A percentile compares a stretch with the other conserved stretches of the same genome.
These are phyloP conservation scores for Babyrousa celebensis DNA, from an alignment of 2,797 vertebrate species.

Conservation along the genomic window DNA sequence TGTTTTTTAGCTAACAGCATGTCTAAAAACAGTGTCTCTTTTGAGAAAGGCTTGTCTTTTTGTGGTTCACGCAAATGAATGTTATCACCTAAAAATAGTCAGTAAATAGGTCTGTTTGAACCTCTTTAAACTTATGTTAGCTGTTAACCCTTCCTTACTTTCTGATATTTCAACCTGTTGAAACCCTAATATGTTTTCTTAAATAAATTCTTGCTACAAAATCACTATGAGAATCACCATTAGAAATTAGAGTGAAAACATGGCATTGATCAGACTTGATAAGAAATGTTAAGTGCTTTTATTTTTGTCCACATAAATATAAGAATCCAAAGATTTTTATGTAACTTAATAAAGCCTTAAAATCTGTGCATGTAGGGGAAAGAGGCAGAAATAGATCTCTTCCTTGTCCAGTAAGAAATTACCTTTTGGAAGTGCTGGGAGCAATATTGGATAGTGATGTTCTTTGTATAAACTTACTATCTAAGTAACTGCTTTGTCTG, in stretches of 20 bases:
- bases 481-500: not conserved
- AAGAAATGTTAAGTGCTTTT: slow-evolving; percentile 80
- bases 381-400: not conserved
- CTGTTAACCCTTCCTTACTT: slow-evolving; percentile 81
- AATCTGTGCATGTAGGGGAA: not conserved
- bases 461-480: slow-evolving; percentile 38
- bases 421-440: not conserved
- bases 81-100: slow-evolving; percentile 73
- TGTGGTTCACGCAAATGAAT: slow-evolving; percentile 78
- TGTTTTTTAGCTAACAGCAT: slow-evolving; percentile 72
- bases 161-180: slow-evolving; percentile 83
- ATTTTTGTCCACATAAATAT: slow-evolving; percentile 79
- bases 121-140: slow-evolving; percentile 83
- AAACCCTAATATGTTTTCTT: slow-evolving; percentile 84
- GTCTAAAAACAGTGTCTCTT: slow-evolving; percentile 64
- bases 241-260: slow-evolving; percentile 86
- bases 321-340: slow-evolving; percentile 70
- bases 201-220: slow-evolving; percentile 84
- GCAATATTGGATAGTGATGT: not conserved
- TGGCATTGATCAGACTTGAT: slow-evolving; percentile 80
- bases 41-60: slow-evolving; percentile 68
- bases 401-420: not conserved
- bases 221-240: slow-evolving; percentile 83
- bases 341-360: slow-evolving; percentile 88
- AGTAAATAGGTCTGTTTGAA: slow-evolving; percentile 84